Percentiles rank a stretch among this genome's conserved stretches.
phyloP scores from a whole-genome alignment of 2,797 vertebrate species.

The Notolabrus celidotus region DNA sequence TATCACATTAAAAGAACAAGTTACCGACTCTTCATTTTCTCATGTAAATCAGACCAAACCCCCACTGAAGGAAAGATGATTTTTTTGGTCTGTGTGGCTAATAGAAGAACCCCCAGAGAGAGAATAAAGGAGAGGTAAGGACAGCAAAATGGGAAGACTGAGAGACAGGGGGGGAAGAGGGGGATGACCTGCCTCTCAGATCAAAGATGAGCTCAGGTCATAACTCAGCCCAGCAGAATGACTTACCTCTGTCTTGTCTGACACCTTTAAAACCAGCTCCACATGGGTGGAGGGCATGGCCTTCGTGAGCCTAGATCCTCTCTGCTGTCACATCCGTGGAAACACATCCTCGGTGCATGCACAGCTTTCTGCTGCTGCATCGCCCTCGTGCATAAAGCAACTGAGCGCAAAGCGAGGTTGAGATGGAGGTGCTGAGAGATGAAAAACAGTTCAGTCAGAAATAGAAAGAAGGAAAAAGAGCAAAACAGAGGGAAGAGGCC shows the following conservation, averaged over 20 bases:
- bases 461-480: constrained; percentile 4
- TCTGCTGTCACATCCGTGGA: constrained; percentile 64
- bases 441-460: constrained; percentile 38
- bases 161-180: constrained; percentile 14
- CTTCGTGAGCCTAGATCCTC: constrained; percentile 70
- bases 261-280: constrained; percentile 84
- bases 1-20: not conserved
- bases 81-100: constrained; percentile 29
- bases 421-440: constrained; percentile 60
- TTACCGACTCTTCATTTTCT: constrained; percentile 9
- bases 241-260: constrained; percentile 79
- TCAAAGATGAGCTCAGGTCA: constrained; percentile 80
- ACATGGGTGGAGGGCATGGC: constrained; percentile 74
- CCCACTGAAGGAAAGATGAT: constrained; percentile 30
- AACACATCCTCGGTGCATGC: constrained; percentile 40
- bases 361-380: constrained; percentile 30
- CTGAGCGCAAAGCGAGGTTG: constrained; percentile 21
- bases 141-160: constrained; percentile 36
- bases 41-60: constrained; percentile 28
- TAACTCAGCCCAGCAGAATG: constrained; percentile 80
- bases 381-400: constrained; percentile 42
- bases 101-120: constrained; percentile 26
- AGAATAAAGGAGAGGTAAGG: constrained; percentile 18
- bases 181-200: constrained; percentile 66
- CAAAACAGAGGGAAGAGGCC: constrained; percentile 26